Percentiles rank a stretch among this genome's conserved stretches.
These are phyloP conservation scores for Thymelicus sylvestris DNA, from an alignment of 2,888 invertebrate genomes.

Conservation along the genomic window DNA sequence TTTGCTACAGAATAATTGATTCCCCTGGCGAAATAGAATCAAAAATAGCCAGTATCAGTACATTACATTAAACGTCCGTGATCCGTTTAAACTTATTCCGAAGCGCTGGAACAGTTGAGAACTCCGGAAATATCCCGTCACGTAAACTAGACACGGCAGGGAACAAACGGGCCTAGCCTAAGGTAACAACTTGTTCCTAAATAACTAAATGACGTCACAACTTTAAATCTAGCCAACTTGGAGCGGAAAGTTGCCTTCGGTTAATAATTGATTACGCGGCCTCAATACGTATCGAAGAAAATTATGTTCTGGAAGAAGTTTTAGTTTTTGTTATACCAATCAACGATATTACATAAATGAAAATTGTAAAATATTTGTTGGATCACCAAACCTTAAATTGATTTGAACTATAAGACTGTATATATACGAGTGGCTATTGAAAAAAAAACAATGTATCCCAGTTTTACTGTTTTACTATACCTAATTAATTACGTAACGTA, in stretches of 20 bases:
- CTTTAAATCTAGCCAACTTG: constrained; percentile 68
- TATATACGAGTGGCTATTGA: too few relatives aligned
- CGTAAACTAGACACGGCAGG: constrained; percentile 42
- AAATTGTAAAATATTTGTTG: too few relatives aligned
- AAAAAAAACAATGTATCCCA: too few relatives aligned
- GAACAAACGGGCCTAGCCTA: constrained; percentile 48
- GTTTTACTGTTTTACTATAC: too few relatives aligned
- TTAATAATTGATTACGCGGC: constrained; percentile 68
- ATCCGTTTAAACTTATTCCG: background rate
- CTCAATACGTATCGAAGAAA: constrained; percentile 55
- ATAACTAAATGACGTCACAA: constrained; percentile 73
- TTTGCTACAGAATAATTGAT: too few relatives aligned
- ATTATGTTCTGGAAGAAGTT: too few relatives aligned
- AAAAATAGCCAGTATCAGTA: background rate
- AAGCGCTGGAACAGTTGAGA: background rate
- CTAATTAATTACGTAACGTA: too few relatives aligned
- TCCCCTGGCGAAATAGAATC: background rate
- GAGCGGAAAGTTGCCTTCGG: constrained; percentile 68
- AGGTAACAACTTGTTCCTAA: constrained; percentile 57
- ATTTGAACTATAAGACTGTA: too few relatives aligned
- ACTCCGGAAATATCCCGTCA: constrained; percentile 32
- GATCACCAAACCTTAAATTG: too few relatives aligned
- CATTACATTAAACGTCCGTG: background rate
- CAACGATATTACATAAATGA: too few relatives aligned
- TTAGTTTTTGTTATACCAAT: too few relatives aligned